Percentiles rank a stretch among this genome's conserved stretches.
Evolutionary conservation across 2,888 invertebrate species (phyloP).

Genomic region (Dermolepida albohirtum): DNA sequence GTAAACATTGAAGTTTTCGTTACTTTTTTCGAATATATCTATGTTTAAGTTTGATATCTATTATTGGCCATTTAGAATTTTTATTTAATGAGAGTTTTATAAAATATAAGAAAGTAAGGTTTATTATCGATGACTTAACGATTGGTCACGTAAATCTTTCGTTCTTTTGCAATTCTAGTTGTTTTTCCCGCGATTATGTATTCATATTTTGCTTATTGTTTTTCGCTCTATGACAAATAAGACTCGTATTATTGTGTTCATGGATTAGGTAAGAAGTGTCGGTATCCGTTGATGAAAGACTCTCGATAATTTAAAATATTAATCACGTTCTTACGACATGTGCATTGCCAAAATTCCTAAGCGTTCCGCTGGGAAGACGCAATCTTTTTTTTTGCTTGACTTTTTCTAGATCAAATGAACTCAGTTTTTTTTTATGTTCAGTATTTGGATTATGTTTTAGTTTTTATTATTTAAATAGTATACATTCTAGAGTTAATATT

Average conservation of each 20-base stretch:
- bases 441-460: no score
- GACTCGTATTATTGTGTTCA: background rate
- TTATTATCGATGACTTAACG: background rate
- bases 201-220: constrained; percentile 3
- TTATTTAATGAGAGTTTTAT: no score
- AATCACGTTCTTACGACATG: background rate
- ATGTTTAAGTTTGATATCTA: background rate
- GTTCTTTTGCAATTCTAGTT: background rate
- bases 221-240: background rate
- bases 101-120: no score
- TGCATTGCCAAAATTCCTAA: no score
- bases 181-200: background rate
- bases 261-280: constrained; percentile 8
- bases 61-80: no score
- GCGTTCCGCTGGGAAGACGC: background rate
- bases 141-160: background rate
- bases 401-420: no score
- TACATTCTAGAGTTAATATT: no score
- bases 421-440: no score
- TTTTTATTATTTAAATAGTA: no score
- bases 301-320: background rate
- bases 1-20: constrained; percentile 20
- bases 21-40: background rate
- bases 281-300: background rate
- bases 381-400: background rate